A percentile compares a stretch with the other conserved stretches of the same genome.
These are phyloP conservation scores for Lacerta viridis DNA, from an alignment of 2,797 vertebrate species.

Conservation along the genomic window DNA sequence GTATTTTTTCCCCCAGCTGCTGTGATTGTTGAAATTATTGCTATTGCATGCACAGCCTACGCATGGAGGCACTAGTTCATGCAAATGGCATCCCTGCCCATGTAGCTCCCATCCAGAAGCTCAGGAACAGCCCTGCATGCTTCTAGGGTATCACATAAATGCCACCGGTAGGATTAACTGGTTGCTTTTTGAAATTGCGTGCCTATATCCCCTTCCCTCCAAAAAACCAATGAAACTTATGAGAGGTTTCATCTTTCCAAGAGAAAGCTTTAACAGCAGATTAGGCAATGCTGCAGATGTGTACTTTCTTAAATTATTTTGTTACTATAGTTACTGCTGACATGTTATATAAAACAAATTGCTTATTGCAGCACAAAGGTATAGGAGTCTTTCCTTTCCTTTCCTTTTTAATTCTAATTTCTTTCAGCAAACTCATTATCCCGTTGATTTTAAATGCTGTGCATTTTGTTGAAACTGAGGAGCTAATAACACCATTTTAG, in stretches of 20 bases:
- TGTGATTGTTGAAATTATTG: neutral
- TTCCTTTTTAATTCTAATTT: conserved; percentile 10
- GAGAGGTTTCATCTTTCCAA: conserved; percentile 33
- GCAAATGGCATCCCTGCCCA: neutral
- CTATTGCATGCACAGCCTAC: neutral
- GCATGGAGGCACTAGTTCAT: neutral
- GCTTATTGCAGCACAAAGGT: conserved; percentile 60
- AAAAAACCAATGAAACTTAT: conserved; percentile 23
- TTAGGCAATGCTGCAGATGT: conserved; percentile 36
- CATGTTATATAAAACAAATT: conserved; percentile 71
- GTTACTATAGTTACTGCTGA: conserved; percentile 59
- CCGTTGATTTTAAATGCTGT: conserved; percentile 54
- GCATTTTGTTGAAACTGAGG: conserved; percentile 31
- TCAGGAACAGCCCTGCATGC: neutral
- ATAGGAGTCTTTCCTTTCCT: conserved; percentile 27
- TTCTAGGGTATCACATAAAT: neutral
- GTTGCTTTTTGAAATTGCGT: neutral
- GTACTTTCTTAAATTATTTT: conserved; percentile 64
- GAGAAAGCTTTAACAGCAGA: conserved; percentile 51
- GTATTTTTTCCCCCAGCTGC: neutral
- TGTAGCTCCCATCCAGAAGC: too few relatives aligned
- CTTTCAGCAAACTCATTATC: conserved; percentile 36
- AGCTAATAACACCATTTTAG: conserved; percentile 9
- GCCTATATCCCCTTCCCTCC: conserved; percentile 5
- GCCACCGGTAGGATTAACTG: neutral